Evolutionary conservation across 2,888 invertebrate genomes (phyloP), one percentile per base, ranked within the genome.

Genomic region (Antheraea assamensis): DNA sequence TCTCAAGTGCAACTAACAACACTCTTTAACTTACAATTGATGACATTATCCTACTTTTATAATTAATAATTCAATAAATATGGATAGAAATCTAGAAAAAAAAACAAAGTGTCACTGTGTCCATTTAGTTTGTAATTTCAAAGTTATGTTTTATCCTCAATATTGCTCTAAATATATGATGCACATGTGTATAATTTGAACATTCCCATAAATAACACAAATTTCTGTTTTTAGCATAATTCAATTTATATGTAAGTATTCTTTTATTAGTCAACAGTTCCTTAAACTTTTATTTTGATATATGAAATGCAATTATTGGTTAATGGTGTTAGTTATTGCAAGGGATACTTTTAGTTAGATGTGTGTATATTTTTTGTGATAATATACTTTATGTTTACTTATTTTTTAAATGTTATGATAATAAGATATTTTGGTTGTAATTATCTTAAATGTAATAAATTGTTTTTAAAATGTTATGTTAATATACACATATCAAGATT

Each of bases 341-440:
- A 21, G 21, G n/a, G 13, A 2, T 35, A 35, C 10, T 68, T 68
- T 68, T 68, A n/a, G 21, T 21, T 35, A 35, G 19, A 68, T 15
- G 35, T 68, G 13, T 35, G 35, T 68, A 35, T 68, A 35, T 24
- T 68, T 35, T 64, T 68, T 68, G 68, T 68, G 68, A 68, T 68
- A 68, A 35, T 68, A 35, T 68, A 35, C 35, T 68, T 68, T 64
- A 64, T 64, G 17, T 21, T 68, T 30, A 64, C n/a, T n/a, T n/a
- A 30, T 19, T 64, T 35, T 10, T 19, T 35, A 21, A n/a, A n/a
- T 35, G 35, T 35, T 21, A n/a, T 68, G 35, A 35, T 35, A 68
- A n/a, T n/a, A 13, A 68, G 8, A 8, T n/a, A 35, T 68, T 35
- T 68, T 35, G 35, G 19, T 68, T 68, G 35, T 68, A 35, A n/a